Evolutionary conservation across 2,888 invertebrate genomes (phyloP).

Genomic region (Palloptera scutellata): DNA sequence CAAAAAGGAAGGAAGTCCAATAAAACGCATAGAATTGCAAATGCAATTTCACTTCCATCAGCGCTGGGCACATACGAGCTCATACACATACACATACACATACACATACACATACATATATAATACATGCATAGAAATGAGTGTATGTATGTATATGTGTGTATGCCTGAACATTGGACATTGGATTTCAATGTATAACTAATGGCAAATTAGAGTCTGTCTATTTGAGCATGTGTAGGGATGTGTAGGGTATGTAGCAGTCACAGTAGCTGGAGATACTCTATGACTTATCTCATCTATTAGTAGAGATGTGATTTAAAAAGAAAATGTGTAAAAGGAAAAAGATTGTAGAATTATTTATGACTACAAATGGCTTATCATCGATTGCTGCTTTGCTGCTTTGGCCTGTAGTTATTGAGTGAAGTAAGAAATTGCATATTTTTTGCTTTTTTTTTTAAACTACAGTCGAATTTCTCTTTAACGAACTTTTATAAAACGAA

Average conservation of each 20-base stretch:
- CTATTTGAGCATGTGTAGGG: neutral
- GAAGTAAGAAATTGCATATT: too few species aligned
- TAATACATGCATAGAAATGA: neutral
- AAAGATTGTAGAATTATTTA: conserved; percentile 31
- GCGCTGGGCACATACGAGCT: conserved; percentile 9
- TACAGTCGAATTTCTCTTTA: too few species aligned
- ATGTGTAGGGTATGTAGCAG: neutral
- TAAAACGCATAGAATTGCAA: conserved; percentile 22
- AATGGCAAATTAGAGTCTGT: neutral
- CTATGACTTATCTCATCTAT: too few species aligned
- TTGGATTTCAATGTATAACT: conserved; percentile 22
- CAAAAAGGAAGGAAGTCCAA: neutral
- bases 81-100: neutral
- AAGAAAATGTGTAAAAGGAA: neutral
- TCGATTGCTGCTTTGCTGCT: too few species aligned
- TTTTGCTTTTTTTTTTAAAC: too few species aligned
- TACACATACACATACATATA: neutral
- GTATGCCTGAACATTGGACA: conserved; percentile 2
- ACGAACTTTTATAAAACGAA: too few species aligned
- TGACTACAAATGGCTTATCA: conserved; percentile 28
- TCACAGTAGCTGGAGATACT: neutral
- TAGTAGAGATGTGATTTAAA: too few species aligned
- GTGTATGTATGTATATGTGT: neutral
- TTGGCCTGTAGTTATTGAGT: neutral
- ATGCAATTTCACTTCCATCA: conserved; percentile 19